Base-by-base conservation (phyloP, 2,888 invertebrate species). In the Cactoblastis cactorum region DNA sequence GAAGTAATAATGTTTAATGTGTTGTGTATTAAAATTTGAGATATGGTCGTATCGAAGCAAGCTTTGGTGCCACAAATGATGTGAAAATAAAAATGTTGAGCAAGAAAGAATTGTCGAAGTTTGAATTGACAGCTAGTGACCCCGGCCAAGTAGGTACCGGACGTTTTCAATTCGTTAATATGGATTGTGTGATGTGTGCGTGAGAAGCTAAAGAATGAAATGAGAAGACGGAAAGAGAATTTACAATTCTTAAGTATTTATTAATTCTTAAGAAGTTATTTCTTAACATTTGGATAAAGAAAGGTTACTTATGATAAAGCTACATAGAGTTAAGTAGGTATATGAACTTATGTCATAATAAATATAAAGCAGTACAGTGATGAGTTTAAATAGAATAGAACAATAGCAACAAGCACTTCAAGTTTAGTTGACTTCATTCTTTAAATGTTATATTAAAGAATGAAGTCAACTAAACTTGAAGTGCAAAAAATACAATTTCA, bases 71-170 rank as follows among this genome's bases (percentile, higher is more conserved):
- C 19, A 39, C 5, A 59, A 57, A 51, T 57, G 58, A 61, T 57
- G 55, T 57, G 57, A 63, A 65, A 62, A 59, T 62, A 59, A 58
- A 51, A 56, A 50, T 53, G 53, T 37, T 49, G 45, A 58, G 50
- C 56, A 55, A 61, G 58, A 67, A 67, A 67, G 66, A 66, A 60
- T 57, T 63, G 61, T 65, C 65, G 71, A 64, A 62, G 28, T 19
- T 64, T 57, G 59, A 68, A 70, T 65, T 69, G 71, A 70, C 67
- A 71, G 67, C 62, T 63, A 66, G 67, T 71, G 72, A 74, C 72
- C 74, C 68, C 68, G 50, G 65, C 62, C 61, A 64, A 65, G 68
- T n/a, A n/a, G n/a, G n/a, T 67, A 63, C 69, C 74, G 74, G 73
- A 75, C 65, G 71, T 64, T 64, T 58, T 62, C 62, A 63, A 70